Conservation (phyloP, 2,113 vertebrate species). For the Apteryx mantelli region DNA sequence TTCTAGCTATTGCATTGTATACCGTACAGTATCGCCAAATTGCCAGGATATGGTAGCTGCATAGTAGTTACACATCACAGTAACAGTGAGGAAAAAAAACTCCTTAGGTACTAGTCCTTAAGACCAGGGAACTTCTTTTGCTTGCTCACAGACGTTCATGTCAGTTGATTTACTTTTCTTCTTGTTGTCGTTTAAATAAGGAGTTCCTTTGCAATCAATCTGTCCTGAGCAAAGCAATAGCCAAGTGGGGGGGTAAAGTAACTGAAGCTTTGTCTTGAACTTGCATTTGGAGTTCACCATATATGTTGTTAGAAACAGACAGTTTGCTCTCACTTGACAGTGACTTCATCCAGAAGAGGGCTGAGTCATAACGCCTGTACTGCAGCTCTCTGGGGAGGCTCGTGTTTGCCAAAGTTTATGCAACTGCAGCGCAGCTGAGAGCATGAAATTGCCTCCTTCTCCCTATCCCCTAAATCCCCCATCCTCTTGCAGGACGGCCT, state of each 20-base stretch:
- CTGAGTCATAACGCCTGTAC: conserved; percentile 60
- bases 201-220: not conserved
- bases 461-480: not conserved
- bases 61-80: not conserved
- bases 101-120: not conserved
- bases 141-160: not conserved
- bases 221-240: not conserved
- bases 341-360: conserved; percentile 67
- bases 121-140: not conserved
- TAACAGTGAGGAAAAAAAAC: not conserved
- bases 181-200: not conserved
- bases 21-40: accelerated
- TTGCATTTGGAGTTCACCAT: not conserved
- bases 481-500: not conserved
- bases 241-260: not conserved
- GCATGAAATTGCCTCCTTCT: not conserved
- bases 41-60: not conserved
- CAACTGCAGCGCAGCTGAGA: conserved; percentile 1
- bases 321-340: conserved; percentile 47
- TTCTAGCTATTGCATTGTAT: not conserved
- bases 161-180: not conserved
- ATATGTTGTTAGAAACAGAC: conserved; percentile 32
- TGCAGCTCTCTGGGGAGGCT: conserved; percentile 14
- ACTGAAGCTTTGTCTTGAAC: conserved; percentile 4
- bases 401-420: not conserved